Evolutionary conservation across 2,113 vertebrate genomes (phyloP).

Genomic region (Myodes glareolus): DNA sequence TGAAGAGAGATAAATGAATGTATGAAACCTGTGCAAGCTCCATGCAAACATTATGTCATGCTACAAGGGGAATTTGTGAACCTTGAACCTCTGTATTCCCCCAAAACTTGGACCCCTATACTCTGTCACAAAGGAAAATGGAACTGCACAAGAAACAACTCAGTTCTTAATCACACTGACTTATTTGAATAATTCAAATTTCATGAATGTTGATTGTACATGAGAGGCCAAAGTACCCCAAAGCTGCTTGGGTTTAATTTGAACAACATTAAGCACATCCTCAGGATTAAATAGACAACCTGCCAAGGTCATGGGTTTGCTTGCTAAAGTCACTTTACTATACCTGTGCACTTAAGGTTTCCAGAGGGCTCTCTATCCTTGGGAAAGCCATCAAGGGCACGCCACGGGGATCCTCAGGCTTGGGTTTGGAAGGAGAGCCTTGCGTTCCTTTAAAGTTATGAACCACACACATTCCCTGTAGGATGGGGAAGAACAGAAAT

Average conservation of each 20-base stretch:
- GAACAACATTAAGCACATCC: background rate
- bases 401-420: conserved; percentile 94
- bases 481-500: conserved; percentile 26
- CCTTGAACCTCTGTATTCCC: background rate
- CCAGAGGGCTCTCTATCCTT: conserved; percentile 97
- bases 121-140: background rate
- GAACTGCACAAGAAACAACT: background rate
- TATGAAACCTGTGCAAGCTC: background rate
- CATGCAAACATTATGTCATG: background rate
- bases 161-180: background rate
- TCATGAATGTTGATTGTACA: background rate
- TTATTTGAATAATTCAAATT: background rate
- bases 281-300: background rate
- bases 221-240: background rate
- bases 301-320: background rate
- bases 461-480: conserved; percentile 96
- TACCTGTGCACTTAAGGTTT: conserved; percentile 99
- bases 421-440: conserved; percentile 90
- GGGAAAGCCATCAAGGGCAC: conserved; percentile 98
- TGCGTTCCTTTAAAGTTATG: conserved; percentile 97
- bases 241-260: background rate
- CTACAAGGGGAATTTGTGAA: background rate
- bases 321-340: conserved; percentile 25
- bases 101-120: background rate
- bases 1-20: background rate